These are phyloP conservation scores for Epizoanthus scotinus DNA, from an alignment of 92 coral and sea anemone species.

Conservation along the genomic window DNA sequence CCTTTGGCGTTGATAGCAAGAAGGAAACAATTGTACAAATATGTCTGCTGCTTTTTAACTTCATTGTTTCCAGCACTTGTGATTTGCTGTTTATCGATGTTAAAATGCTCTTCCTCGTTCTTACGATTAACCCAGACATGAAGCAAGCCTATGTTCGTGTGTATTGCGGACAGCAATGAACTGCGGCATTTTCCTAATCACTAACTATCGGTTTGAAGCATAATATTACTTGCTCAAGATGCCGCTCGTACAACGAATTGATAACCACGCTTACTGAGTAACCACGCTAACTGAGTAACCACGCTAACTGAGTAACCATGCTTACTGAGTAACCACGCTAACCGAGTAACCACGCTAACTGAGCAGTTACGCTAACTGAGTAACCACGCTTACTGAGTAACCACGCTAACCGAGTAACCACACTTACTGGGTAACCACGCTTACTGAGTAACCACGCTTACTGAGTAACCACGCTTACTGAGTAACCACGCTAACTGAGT, in stretches of 20 bases:
- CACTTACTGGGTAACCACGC: too few species aligned
- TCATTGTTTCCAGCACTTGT: not conserved
- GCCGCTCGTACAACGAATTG: not conserved
- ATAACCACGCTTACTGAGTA: not conserved
- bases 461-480: too few species aligned
- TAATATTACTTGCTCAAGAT: not conserved
- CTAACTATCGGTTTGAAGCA: slow-evolving; percentile 13
- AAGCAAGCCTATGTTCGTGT: not conserved
- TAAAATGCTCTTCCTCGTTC: not conserved
- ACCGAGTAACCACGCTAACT: too few species aligned
- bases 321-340: not conserved
- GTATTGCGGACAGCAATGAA: slow-evolving; percentile 1
- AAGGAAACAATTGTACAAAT: too few species aligned
- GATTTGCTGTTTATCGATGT: not conserved
- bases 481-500: too few species aligned
- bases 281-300: too few species aligned
- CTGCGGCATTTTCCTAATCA: not conserved
- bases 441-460: not conserved
- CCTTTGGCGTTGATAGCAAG: too few species aligned
- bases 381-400: not conserved
- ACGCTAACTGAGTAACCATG: too few species aligned
- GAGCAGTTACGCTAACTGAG: too few species aligned
- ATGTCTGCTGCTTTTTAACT: too few species aligned
- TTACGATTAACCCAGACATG: not conserved
- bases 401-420: too few species aligned